phyloP scores from a whole-genome alignment of 2,113 vertebrate genomes.

The Podocnemis expansa region DNA sequence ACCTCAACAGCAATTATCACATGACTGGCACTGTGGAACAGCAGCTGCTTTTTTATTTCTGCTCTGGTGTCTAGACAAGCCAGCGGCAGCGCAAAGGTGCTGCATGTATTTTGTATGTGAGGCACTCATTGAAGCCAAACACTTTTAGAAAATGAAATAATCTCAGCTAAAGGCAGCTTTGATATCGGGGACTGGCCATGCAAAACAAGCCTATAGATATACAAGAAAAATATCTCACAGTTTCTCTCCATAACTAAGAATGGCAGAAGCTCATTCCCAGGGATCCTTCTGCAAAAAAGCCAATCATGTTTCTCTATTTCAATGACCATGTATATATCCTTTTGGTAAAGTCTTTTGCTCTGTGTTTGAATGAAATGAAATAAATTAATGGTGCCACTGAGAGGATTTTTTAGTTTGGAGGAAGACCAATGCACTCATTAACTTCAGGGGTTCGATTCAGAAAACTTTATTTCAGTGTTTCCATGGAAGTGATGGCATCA shows the following conservation, averaged over 20 bases:
- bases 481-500: not conserved
- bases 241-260: not conserved
- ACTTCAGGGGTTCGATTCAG: not conserved
- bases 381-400: not conserved
- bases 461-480: not conserved
- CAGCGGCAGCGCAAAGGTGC: not conserved
- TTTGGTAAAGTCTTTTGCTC: not conserved
- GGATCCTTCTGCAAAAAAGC: not conserved
- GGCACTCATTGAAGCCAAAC: not conserved
- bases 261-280: not conserved
- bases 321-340: not conserved
- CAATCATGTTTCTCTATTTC: not conserved
- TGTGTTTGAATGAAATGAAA: not conserved
- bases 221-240: not conserved
- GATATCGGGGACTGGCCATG: not conserved
- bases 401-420: not conserved
- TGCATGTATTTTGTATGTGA: not conserved
- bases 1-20: not conserved
- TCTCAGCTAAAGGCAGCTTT: not conserved
- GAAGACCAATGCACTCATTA: not conserved
- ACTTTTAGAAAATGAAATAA: not conserved
- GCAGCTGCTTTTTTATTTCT: rapidly evolving
- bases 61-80: not conserved
- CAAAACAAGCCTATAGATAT: not conserved
- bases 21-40: not conserved